phyloP scores from a whole-genome alignment of 2,888 invertebrate species.

The Leucophora obtusa region DNA sequence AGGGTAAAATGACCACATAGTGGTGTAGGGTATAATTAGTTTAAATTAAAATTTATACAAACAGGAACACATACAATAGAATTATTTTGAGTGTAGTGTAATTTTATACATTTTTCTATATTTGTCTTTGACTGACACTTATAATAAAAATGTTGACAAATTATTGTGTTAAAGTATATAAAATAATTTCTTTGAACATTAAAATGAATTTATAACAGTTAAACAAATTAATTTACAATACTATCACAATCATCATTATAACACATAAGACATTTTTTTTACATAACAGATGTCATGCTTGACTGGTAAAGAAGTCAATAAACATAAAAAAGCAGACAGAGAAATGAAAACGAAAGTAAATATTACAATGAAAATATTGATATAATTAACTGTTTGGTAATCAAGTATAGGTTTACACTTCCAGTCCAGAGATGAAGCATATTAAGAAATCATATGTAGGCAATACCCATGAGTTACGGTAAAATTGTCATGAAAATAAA shows the following conservation, averaged over 20 bases:
- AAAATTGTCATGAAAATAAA: slow-evolving; percentile 9
- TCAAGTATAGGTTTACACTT: slow-evolving; percentile 26
- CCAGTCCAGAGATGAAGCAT: too few relatives aligned
- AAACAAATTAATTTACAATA: slow-evolving; percentile 16
- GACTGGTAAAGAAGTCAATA: slow-evolving; percentile 17
- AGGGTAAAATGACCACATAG: too few relatives aligned
- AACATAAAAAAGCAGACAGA: not conserved
- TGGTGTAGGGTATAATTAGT: too few relatives aligned
- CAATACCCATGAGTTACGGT: not conserved
- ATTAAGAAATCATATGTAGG: too few relatives aligned
- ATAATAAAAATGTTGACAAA: slow-evolving; percentile 45
- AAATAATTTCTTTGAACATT: slow-evolving; percentile 9
- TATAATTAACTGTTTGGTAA: slow-evolving; percentile 5
- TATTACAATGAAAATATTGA: not conserved
- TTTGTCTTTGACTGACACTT: not conserved
- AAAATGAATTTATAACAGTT: slow-evolving; percentile 26
- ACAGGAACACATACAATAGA: too few relatives aligned
- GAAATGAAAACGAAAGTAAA: slow-evolving; percentile 31
- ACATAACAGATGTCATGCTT: slow-evolving; percentile 20
- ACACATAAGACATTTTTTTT: not conserved
- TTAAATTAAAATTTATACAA: too few relatives aligned
- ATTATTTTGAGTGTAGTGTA: too few relatives aligned
- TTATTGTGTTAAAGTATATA: slow-evolving; percentile 9
- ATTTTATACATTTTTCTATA: too few relatives aligned
- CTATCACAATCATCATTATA: too few relatives aligned